Percentiles rank a stretch among this genome's conserved stretches.
Evolutionary conservation across 1,140 invertebrate species (phyloP).

Genomic region (Nebria ingens): DNA sequence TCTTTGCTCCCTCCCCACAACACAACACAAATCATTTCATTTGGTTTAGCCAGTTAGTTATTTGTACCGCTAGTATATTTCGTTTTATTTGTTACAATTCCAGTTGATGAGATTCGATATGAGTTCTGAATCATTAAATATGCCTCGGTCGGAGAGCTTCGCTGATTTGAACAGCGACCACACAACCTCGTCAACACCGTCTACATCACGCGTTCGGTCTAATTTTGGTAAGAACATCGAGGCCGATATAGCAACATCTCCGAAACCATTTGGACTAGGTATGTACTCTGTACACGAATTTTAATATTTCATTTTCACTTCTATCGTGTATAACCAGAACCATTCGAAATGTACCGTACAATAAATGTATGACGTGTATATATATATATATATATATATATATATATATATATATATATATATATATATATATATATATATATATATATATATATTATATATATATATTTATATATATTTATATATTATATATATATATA

Average conservation of each 20-base stretch:
- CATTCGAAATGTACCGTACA: too few relatives aligned
- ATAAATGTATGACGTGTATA: too few relatives aligned
- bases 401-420: too few relatives aligned
- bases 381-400: too few relatives aligned
- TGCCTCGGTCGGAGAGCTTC: slow-evolving; percentile 70
- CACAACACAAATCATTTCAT: too few relatives aligned
- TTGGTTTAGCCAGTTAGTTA: too few relatives aligned
- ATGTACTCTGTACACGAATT: slow-evolving; percentile 34
- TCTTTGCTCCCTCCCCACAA: too few relatives aligned
- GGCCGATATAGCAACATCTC: slow-evolving; percentile 42
- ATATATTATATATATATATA: neutral
- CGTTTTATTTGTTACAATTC: slow-evolving; percentile 15
- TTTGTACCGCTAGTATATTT: neutral
- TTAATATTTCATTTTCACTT: too few relatives aligned
- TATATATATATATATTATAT: too few relatives aligned
- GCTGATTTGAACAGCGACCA: slow-evolving; percentile 60
- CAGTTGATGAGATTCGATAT: slow-evolving; percentile 71
- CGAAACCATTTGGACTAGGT: slow-evolving; percentile 73
- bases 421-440: too few relatives aligned
- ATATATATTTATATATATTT: too few relatives aligned
- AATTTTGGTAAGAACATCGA: slow-evolving; percentile 41
- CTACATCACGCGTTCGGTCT: slow-evolving; percentile 29
- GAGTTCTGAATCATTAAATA: slow-evolving; percentile 62
- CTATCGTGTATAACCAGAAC: too few relatives aligned
- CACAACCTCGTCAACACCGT: slow-evolving; percentile 25